A percentile compares a stretch with the other conserved stretches of the same genome.
phyloP scores from a whole-genome alignment of 2,888 invertebrate genomes.

The Rotaria sp. region DNA sequence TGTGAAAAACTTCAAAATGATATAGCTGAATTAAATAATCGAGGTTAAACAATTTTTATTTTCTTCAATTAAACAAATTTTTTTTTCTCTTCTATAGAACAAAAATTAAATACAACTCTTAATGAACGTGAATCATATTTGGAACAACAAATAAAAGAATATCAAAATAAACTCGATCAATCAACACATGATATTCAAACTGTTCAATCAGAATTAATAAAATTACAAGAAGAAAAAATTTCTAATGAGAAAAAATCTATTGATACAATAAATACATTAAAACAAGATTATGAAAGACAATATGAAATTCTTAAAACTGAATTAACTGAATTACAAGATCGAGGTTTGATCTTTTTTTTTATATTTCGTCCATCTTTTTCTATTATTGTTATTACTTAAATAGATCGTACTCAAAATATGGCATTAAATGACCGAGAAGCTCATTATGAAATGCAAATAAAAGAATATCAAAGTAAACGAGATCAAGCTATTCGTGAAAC shows the following conservation, averaged over 20 bases:
- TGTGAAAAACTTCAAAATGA: not conserved
- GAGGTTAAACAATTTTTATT: not conserved
- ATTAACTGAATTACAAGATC: slow-evolving; percentile 5
- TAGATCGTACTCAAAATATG: slow-evolving; percentile 4
- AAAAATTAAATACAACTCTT: not conserved
- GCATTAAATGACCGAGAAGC: slow-evolving; percentile 13
- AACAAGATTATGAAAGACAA: not conserved
- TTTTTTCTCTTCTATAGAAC: not conserved
- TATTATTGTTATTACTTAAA: too few relatives aligned
- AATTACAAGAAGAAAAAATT: not conserved
- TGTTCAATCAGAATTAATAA: not conserved
- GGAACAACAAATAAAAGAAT: not conserved
- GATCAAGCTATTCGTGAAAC: not conserved
- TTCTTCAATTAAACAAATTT: not conserved
- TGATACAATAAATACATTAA: not conserved
- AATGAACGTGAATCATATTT: not conserved
- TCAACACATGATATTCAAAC: not conserved
- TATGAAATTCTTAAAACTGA: not conserved
- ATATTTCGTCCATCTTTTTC: not conserved
- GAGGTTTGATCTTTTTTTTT: not conserved
- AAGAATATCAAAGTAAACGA: slow-evolving; percentile 7
- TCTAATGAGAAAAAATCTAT: not conserved
- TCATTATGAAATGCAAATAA: not conserved
- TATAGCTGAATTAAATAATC: not conserved
- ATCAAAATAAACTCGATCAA: not conserved